A percentile compares a stretch with the other conserved stretches of the same genome.
Conservation (phyloP, 2,113 vertebrate genomes). For the Trachemys scripta region DNA sequence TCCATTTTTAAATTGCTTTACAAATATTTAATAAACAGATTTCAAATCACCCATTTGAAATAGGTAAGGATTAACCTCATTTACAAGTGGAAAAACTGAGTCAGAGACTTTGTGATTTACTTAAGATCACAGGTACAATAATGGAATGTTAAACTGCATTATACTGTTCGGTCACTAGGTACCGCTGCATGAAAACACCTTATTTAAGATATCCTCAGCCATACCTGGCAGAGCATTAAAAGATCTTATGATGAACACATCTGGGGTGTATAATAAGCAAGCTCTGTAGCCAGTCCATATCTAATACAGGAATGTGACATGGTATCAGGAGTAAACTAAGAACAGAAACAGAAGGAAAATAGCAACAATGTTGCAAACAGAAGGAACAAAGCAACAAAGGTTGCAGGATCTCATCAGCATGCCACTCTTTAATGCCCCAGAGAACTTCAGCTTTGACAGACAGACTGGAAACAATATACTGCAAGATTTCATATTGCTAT, state of each 20-base stretch:
- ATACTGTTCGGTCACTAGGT: background rate
- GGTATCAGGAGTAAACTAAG: background rate
- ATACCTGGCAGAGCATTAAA: background rate
- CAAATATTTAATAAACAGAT: background rate
- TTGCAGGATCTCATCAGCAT: background rate
- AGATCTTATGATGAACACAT: background rate
- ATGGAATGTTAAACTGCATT: background rate
- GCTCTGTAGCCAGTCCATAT: background rate
- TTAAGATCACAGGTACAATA: background rate
- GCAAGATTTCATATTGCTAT: background rate
- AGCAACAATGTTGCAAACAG: background rate
- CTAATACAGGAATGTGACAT: background rate
- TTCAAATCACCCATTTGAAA: background rate
- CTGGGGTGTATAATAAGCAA: background rate
- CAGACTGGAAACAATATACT: background rate
- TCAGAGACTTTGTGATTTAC: background rate
- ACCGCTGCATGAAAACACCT: background rate
- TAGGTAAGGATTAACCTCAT: background rate
- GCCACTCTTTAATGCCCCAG: background rate
- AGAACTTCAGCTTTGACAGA: background rate
- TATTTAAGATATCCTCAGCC: too few species aligned
- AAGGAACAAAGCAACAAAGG: background rate
- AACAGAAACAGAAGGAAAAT: background rate
- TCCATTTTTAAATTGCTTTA: background rate
- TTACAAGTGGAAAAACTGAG: background rate